Percentiles rank a stretch among this genome's conserved stretches.
phyloP scores from a whole-genome alignment of 2,797 vertebrate genomes.

The Hozukius guyotensis region DNA sequence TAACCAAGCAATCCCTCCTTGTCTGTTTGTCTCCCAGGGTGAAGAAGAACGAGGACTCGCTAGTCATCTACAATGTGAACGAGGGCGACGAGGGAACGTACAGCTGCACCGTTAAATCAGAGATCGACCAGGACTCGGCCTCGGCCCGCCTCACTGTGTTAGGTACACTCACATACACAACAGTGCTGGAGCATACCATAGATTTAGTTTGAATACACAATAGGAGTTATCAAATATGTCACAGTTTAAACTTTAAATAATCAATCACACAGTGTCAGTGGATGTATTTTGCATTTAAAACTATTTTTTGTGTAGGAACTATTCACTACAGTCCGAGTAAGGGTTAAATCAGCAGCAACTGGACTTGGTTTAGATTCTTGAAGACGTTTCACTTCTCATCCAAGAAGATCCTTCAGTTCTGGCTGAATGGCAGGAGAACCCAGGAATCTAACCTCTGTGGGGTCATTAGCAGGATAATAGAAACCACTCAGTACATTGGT shows the following conservation, averaged over 20 bases:
- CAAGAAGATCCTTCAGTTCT: too few species aligned
- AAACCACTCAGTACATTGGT: too few species aligned
- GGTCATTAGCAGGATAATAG: too few species aligned
- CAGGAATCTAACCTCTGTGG: too few species aligned
- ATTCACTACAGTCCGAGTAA: neutral
- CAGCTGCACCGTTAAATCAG: conserved; percentile 90
- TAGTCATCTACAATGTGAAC: conserved; percentile 87
- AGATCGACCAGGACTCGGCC: conserved; percentile 92
- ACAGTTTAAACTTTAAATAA: neutral
- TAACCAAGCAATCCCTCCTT: neutral
- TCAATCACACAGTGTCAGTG: neutral
- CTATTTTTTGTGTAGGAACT: neutral
- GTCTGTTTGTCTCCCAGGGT: conserved; percentile 78
- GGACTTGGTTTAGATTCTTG: too few species aligned
- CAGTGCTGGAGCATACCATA: neutral
- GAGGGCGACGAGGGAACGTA: conserved; percentile 94
- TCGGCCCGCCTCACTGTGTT: conserved; percentile 93
- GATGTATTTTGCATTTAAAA: neutral
- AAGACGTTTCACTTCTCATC: too few species aligned
- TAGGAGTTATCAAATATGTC: neutral
- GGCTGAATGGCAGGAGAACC: too few species aligned
- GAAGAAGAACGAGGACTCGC: conserved; percentile 89
- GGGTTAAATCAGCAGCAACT: too few species aligned
- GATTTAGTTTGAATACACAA: neutral
- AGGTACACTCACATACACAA: conserved; percentile 77